Evolutionary conservation across 2,797 vertebrate species (phyloP), one percentile per base, ranked within the genome.

Genomic region (Tauraco hartlaubi): DNA sequence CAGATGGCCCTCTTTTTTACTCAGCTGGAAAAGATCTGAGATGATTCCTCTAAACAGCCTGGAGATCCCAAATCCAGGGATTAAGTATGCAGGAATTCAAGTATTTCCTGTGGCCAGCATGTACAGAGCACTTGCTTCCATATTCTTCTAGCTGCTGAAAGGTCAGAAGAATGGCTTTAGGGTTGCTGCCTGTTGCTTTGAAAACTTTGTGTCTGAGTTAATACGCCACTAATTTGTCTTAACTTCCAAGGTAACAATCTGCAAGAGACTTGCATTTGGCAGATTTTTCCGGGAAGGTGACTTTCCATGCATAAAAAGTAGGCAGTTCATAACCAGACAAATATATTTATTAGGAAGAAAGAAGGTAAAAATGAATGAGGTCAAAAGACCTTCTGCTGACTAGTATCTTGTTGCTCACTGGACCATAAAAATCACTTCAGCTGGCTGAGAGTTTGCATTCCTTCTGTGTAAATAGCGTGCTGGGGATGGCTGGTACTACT

Each of bases 351-450:
- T 95, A 93, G 59, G 39, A 89, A 81, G 87, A 93, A 83, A 82
- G 63, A 72, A 91, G 14, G 49, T 52, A 88, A 71, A 75, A 92
- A 64, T 9, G 5, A 87, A 59, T 56, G 12, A 91, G 64, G 46
- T 62, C 54, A 58, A 69, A 93, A 92, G 68, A 74, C 20, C 43
- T 89, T 91, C 37, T 83, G 84, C 64, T 88, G 54, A 80, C 72
- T 92, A 96, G 77, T 77, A 72, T 26, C 82, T 94, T 88, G 46
- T 88, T 91, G 90, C 46, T 78, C 61, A 54, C 10, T 93, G 75
- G 72, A 91, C 52, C 56, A 31, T 85, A 90, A 96, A 96, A 92
- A 96, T 82, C 76, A 83, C 83, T 94, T 90, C 72, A 91, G 72
- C 46, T 77, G 68, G 39, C 71, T 67, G 54, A 88, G 46, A 63